Evolutionary conservation across 1,140 invertebrate genomes (phyloP).

Genomic region (Neomicropteryx cornuta): DNA sequence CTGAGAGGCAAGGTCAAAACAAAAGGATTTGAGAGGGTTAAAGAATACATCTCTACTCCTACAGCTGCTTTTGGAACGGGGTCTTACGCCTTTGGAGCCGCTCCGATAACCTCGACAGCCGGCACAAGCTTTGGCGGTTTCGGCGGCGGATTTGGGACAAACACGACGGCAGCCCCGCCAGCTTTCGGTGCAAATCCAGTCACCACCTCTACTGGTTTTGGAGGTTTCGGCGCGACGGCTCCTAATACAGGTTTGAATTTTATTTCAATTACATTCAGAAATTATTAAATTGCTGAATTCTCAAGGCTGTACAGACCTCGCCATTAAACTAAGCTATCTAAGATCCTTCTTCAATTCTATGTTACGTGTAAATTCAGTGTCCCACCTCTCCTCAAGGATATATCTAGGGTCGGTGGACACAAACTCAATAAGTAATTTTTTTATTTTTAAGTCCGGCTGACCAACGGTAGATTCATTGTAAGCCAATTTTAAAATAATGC

Average conservation of each 20-base stretch:
- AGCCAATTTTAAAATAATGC: too few relatives aligned
- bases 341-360: slow-evolving; percentile 5
- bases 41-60: too few relatives aligned
- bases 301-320: background rate
- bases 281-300: background rate
- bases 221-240: slow-evolving; percentile 39
- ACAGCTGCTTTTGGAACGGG: too few relatives aligned
- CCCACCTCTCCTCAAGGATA: too few relatives aligned
- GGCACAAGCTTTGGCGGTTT: slow-evolving; percentile 45
- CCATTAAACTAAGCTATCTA: background rate
- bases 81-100: slow-evolving; percentile 30
- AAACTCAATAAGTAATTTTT: slow-evolving; percentile 7
- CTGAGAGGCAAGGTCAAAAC: too few relatives aligned
- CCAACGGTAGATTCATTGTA: too few relatives aligned
- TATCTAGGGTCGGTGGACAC: too few relatives aligned
- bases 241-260: slow-evolving; percentile 8
- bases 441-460: too few relatives aligned
- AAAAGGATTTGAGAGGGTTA: too few relatives aligned
- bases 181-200: slow-evolving; percentile 25
- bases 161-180: slow-evolving; percentile 26
- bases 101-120: slow-evolving; percentile 25
- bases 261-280: background rate
- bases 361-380: slow-evolving; percentile 12
- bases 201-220: slow-evolving; percentile 39
- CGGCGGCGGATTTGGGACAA: too few relatives aligned